Conservation (phyloP, 2,888 invertebrate species). For the Himalopsyche kuldschensis region DNA sequence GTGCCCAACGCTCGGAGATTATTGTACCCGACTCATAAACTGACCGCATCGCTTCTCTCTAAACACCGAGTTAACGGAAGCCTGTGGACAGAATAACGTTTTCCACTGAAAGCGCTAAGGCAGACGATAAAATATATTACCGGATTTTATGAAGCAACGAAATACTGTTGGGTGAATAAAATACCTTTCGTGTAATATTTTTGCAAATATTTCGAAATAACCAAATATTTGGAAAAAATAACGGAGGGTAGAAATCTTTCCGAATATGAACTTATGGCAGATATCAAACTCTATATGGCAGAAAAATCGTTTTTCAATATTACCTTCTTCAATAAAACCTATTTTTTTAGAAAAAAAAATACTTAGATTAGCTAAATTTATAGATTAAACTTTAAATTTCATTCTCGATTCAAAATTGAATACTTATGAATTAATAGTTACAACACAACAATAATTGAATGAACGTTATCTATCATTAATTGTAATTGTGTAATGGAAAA, state of each 20-base stretch:
- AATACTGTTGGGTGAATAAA: not conserved
- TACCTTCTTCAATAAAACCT: too few relatives aligned
- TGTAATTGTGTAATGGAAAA: too few relatives aligned
- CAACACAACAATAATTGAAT: too few relatives aligned
- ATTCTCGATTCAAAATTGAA: too few relatives aligned
- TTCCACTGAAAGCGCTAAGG: slow-evolving; percentile 1
- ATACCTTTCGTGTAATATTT: not conserved
- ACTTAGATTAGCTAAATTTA: too few relatives aligned
- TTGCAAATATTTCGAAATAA: not conserved
- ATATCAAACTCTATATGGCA: too few relatives aligned
- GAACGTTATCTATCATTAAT: too few relatives aligned
- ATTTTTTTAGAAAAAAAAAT: too few relatives aligned
- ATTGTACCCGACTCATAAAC: slow-evolving; percentile 38
- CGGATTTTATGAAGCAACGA: not conserved
- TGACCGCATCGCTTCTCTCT: slow-evolving; percentile 18
- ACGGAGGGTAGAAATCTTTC: not conserved
- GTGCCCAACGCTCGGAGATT: slow-evolving; percentile 3
- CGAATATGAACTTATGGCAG: too few relatives aligned
- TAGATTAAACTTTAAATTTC: too few relatives aligned
- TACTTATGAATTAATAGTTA: too few relatives aligned
- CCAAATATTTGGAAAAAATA: not conserved
- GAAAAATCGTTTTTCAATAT: too few relatives aligned
- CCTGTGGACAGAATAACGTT: slow-evolving; percentile 18
- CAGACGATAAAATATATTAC: not conserved
- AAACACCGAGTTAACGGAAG: slow-evolving; percentile 14